Evolutionary conservation across 2,888 invertebrate species (phyloP).

Genomic region (Caenorhabditis sp.): DNA sequence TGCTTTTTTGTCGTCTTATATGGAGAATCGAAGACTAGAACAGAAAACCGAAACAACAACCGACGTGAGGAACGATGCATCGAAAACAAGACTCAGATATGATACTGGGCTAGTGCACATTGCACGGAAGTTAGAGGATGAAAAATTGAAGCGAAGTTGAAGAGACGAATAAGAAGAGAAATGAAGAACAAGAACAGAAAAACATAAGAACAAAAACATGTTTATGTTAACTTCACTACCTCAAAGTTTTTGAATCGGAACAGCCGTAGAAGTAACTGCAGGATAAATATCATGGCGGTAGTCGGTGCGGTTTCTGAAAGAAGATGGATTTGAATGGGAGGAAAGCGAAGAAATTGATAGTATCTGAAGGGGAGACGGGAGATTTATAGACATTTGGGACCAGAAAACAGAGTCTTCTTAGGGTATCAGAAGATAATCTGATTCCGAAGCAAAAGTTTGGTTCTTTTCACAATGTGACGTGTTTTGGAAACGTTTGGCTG

Average conservation of each 20-base stretch:
- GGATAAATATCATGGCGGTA: conserved; percentile 59
- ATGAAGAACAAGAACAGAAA: background rate
- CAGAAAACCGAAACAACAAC: conserved; percentile 4
- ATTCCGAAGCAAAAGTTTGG: conserved; percentile 11
- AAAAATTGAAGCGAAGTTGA: background rate
- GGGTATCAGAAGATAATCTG: conserved; percentile 17
- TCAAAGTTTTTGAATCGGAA: conserved; percentile 62
- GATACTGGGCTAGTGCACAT: conserved; percentile 37
- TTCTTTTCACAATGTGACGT: background rate
- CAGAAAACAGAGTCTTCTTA: conserved; percentile 8
- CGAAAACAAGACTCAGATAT: background rate
- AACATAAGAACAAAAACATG: conserved; percentile 9
- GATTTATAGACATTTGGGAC: conserved; percentile 37
- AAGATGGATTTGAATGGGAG: conserved; percentile 41
- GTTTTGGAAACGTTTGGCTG: background rate
- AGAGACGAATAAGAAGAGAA: background rate
- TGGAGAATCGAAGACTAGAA: background rate
- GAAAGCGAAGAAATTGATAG: conserved; percentile 25
- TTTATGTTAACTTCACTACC: conserved; percentile 24
- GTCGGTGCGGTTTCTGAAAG: conserved; percentile 26
- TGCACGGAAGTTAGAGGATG: background rate
- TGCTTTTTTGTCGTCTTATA: background rate
- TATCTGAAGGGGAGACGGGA: conserved; percentile 17
- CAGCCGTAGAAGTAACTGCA: conserved; percentile 54
- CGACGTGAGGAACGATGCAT: too few relatives aligned